Conservation (phyloP, 2,113 vertebrate species). For the Brachirus orientalis region DNA sequence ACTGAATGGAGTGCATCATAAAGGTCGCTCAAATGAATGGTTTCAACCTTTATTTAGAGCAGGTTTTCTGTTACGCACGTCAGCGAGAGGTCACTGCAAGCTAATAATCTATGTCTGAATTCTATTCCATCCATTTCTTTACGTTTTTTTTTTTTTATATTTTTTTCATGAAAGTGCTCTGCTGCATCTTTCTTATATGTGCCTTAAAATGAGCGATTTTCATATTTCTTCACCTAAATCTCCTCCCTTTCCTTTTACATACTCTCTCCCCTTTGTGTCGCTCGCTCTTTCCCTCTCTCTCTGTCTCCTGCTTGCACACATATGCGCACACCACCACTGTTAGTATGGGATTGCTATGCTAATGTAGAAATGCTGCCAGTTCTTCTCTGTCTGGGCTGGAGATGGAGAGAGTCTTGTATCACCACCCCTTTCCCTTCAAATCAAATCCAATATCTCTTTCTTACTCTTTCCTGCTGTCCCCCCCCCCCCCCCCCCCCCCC, state of each 20-base stretch:
- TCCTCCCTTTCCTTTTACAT: constrained; percentile 28
- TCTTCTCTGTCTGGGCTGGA: constrained; percentile 46
- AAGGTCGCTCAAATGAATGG: constrained; percentile 2
- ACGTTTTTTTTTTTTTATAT: too few species aligned
- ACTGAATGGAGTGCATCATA: not conserved
- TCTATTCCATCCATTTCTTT: too few species aligned
- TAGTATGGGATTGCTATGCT: constrained; percentile 64
- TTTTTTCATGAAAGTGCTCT: constrained; percentile 74
- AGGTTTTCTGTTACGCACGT: constrained; percentile 17
- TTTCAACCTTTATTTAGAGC: constrained; percentile 8
- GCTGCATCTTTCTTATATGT: constrained; percentile 79
- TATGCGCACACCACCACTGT: constrained; percentile 29
- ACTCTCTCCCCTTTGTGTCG: constrained; percentile 8
- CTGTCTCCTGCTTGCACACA: constrained; percentile 36
- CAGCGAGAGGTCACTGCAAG: constrained; percentile 1
- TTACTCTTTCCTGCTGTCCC: too few species aligned
- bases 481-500: too few species aligned
- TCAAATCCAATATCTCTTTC: constrained; percentile 50
- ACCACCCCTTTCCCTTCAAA: constrained; percentile 39
- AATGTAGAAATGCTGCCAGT: constrained; percentile 59
- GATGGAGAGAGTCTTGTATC: not conserved
- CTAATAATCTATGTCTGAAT: too few species aligned
- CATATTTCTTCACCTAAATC: constrained; percentile 20
- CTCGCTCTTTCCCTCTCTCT: constrained; percentile 10
- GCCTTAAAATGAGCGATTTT: constrained; percentile 63